Base-by-base conservation (phyloP, 1,140 invertebrate genomes). In the Pseudoatta argentina region DNA sequence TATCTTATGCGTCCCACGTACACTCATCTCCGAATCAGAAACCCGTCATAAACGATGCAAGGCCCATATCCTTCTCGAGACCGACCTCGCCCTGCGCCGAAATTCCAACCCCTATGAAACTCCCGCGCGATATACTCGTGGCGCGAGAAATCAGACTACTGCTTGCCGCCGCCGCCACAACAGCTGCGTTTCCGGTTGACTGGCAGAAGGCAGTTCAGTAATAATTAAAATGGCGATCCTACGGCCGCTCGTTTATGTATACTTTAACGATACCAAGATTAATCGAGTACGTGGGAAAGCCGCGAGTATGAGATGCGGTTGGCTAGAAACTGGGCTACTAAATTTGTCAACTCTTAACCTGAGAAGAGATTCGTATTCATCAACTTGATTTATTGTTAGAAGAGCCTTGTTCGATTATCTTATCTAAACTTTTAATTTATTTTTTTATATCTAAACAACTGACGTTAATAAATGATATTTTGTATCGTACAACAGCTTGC, bases 11-110 rank as follows among this genome's bases (percentile, higher is more conserved):
- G 89, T 88, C 86, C 93, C 93, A 94, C 93, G 92, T 94, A 94
- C 88, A 91, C 93, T 93, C 93, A 94, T 94, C 92, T 93, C 92
- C 91, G 91, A 92, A 91, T 94, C 93, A 93, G 92, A 93, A 93
- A 91, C 90, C 91, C 91, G 90, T 94, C 93, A 93, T 93, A 93
- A 94, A 93, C 91, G 94, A 93, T 92, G 90, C 91, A 93, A 90
- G 88, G 93, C 87, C 91, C 88, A 90, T 87, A 91, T 90, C 87
- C 87, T 81, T 63, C 71, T 77, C 83, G 53, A 48, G 76, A 21
- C 59, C 53, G 76, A 76, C 57, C 73, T 51, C 53, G 12, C 67
- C n/a, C 53, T 18, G 6, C n/a, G 55, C 27, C 55, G 55, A 86
- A 87, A 89, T 87, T 83, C 86, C 85, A 82, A 18, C 24, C 30